phyloP scores from a whole-genome alignment of 2,888 invertebrate species.

The Allophyes oxyacanthae region DNA sequence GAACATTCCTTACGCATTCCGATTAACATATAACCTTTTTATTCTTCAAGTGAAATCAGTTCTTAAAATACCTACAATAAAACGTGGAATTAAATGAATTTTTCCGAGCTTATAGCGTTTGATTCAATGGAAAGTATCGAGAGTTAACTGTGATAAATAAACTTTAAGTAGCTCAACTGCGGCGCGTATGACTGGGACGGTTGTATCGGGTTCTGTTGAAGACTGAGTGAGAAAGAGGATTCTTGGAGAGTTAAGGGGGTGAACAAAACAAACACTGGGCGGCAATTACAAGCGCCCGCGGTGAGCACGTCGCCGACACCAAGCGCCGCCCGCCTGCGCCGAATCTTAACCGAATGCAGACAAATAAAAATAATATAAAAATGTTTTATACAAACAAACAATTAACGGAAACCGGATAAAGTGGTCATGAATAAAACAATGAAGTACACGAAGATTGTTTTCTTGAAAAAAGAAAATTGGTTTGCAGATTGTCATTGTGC shows the following conservation, averaged over 20 bases:
- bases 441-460: too few relatives aligned
- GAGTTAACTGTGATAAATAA: constrained; percentile 78
- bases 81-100: constrained; percentile 28
- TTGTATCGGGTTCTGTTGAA: background rate
- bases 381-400: background rate
- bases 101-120: constrained; percentile 45
- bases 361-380: constrained; percentile 11
- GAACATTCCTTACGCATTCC: constrained; percentile 37
- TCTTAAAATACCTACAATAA: constrained; percentile 30
- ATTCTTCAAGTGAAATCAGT: constrained; percentile 21
- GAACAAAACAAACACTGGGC: constrained; percentile 82
- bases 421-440: background rate
- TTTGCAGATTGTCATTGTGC: too few relatives aligned
- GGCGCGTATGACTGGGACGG: constrained; percentile 54
- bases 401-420: constrained; percentile 27
- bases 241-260: constrained; percentile 70
- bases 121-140: constrained; percentile 60
- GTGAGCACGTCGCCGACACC: constrained; percentile 68
- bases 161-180: constrained; percentile 73
- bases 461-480: too few relatives aligned
- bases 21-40: constrained; percentile 20
- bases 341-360: constrained; percentile 54
- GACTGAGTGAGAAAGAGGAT: constrained; percentile 52
- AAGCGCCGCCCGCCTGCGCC: constrained; percentile 63
- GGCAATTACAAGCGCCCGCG: constrained; percentile 81